Conservation (phyloP, 2,113 vertebrate genomes). For the Fukomys damarensis region DNA sequence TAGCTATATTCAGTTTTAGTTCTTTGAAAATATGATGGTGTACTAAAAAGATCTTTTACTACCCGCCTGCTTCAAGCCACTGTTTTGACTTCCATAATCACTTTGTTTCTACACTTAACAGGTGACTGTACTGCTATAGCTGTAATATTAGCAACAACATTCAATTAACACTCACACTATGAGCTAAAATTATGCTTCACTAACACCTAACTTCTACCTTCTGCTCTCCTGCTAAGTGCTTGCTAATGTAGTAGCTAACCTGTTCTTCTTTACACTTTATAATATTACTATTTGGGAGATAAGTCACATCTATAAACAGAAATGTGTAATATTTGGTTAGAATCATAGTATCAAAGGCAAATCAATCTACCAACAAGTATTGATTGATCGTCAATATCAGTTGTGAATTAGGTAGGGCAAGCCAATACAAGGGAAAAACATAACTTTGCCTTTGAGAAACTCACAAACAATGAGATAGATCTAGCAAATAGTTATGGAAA, state of each 20-base stretch:
- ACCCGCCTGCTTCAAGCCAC: constrained; percentile 42
- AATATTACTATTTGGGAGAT: neutral
- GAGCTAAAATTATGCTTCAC: constrained; percentile 55
- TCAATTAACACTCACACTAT: constrained; percentile 66
- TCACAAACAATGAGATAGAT: neutral
- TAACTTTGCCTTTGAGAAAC: neutral
- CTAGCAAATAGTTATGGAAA: neutral
- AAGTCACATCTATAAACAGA: neutral
- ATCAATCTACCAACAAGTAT: neutral
- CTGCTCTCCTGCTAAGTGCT: constrained; percentile 63
- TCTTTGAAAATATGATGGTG: constrained; percentile 17
- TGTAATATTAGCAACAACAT: constrained; percentile 66
- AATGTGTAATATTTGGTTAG: neutral
- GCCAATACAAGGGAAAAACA: neutral
- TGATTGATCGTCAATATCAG: neutral
- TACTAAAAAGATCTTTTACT: constrained; percentile 55
- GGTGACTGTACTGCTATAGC: constrained; percentile 46
- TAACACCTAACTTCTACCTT: constrained; percentile 63
- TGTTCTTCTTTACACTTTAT: constrained; percentile 29
- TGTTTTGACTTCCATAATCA: constrained; percentile 66
- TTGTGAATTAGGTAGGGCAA: neutral
- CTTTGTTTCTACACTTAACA: constrained; percentile 62
- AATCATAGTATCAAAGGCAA: neutral
- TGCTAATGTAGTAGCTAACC: constrained; percentile 55
- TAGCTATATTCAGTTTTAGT: neutral